Evolutionary conservation across 2,888 invertebrate genomes (phyloP), one percentile per base, ranked within the genome.

Genomic region (Allygus modestus): DNA sequence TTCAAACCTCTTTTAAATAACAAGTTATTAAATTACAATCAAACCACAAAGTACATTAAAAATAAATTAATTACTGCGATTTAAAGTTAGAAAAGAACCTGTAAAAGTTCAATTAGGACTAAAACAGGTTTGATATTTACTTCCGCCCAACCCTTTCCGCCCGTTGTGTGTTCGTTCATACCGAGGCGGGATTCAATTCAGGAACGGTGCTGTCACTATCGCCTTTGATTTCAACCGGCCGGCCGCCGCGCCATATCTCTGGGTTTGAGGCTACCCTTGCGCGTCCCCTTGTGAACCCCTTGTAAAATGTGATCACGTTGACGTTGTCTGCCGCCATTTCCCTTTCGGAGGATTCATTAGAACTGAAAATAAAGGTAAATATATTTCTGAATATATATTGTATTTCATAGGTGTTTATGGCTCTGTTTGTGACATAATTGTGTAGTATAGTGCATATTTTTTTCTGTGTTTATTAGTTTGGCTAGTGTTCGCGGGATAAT

Each of bases 211-310:
- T 58, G 75, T 65, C 12, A 23, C 58, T 7, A 23, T 23, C 58
- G 58, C 23, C 58, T 58, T 58, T 58, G 58, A 58, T 77, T 46
- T 77, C 71, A 82, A 82, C 82, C 82, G 51, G 82, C 82, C 46
- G 69, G 79, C 83, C 12, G 81, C 58, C 58, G 58, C 58, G 58
- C 58, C 20, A 58, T 58, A 82, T 65, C 85, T 87, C 86, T 89
- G 88, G 88, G 88, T 88, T 88, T 83, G 88, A 89, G 88, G 87
- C 84, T 87, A 93, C 92, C 94, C 94, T 93, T 94, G 94, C 94
- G 95, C 95, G 94, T 94, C 94, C 93, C 93, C 94, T 92, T 94
- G 94, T 94, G 93, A 93, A 94, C 94, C 94, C 94, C 94, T 85
- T 75, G 69, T 69, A 58, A 82, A 86, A 86, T 86, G 92, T 91